Percentiles rank a stretch among this genome's conserved stretches.
Evolutionary conservation across 2,797 vertebrate genomes (phyloP).

Genomic region (Clarias fuscus): DNA sequence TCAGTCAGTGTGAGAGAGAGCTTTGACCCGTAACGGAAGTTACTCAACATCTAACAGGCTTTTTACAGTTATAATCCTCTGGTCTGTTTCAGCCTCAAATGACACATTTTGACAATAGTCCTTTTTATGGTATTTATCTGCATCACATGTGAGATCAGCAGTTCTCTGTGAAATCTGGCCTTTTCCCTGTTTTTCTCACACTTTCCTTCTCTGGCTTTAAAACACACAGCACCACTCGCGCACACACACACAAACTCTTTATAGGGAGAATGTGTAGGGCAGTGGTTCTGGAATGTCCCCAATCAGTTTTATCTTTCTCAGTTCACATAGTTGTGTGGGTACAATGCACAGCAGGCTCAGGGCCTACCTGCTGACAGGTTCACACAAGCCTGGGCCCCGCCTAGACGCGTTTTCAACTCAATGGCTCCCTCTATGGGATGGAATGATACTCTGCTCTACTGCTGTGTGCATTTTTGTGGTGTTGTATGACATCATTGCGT

Average conservation of each 20-base stretch:
- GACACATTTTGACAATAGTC: slow-evolving; percentile 14
- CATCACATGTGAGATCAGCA: not conserved
- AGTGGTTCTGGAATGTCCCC: slow-evolving; percentile 54
- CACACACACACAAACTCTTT: not conserved
- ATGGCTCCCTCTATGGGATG: slow-evolving; percentile 35
- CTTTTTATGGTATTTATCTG: not conserved
- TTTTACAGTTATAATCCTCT: slow-evolving; percentile 13
- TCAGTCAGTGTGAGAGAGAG: slow-evolving; percentile 46
- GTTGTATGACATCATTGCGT: slow-evolving; percentile 40
- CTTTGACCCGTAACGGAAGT: slow-evolving; percentile 41
- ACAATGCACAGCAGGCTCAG: slow-evolving; percentile 66
- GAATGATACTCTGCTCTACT: slow-evolving; percentile 11
- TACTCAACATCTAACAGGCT: slow-evolving; percentile 39
- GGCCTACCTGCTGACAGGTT: slow-evolving; percentile 68
- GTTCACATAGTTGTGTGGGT: slow-evolving; percentile 71
- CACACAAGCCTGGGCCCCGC: slow-evolving; percentile 52
- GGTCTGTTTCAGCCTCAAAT: slow-evolving; percentile 35
- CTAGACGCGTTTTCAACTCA: slow-evolving; percentile 27
- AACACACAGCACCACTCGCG: no score
- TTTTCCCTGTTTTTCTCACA: not conserved
- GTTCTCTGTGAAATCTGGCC: not conserved
- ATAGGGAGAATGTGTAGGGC: slow-evolving; percentile 32
- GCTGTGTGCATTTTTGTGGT: slow-evolving; percentile 27
- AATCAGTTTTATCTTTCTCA: slow-evolving; percentile 61
- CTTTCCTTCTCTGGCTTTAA: not conserved